Conservation (phyloP, 2,113 vertebrate genomes). For the Oryzias melastigma region DNA sequence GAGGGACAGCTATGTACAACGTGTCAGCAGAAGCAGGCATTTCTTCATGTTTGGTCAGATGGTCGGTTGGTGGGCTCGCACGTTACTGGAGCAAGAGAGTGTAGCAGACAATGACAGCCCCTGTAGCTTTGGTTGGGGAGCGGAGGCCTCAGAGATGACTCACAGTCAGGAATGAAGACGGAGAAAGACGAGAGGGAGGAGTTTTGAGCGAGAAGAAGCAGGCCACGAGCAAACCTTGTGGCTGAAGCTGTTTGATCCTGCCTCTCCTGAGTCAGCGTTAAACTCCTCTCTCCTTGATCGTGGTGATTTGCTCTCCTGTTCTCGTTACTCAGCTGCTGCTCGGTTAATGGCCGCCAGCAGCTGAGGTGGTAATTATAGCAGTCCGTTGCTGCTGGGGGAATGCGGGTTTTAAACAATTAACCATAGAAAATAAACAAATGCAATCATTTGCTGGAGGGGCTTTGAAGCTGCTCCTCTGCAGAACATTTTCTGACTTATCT, state of each 20-base stretch:
- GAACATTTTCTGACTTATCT: constrained; percentile 20
- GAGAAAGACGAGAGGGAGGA: constrained; percentile 11
- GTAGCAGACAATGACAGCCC: constrained; percentile 70
- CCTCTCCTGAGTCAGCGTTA: constrained; percentile 50
- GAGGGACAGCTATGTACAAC: constrained; percentile 59
- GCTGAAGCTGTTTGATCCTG: constrained; percentile 59
- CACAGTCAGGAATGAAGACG: constrained; percentile 65
- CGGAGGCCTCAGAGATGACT: constrained; percentile 71
- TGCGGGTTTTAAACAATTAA: constrained; percentile 43
- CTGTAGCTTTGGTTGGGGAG: constrained; percentile 65
- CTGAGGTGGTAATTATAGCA: constrained; percentile 26
- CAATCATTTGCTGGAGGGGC: neutral
- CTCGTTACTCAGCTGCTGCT: constrained; percentile 13
- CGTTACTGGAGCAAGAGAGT: constrained; percentile 22
- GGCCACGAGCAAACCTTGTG: constrained; percentile 45
- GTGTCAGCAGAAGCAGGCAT: constrained; percentile 34
- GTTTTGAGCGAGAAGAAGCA: constrained; percentile 40
- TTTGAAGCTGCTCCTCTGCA: constrained; percentile 3
- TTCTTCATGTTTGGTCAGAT: neutral
- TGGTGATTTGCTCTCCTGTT: constrained; percentile 29
- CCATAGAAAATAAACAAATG: constrained; percentile 21
- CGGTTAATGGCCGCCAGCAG: constrained; percentile 25
- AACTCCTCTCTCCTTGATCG: constrained; percentile 9
- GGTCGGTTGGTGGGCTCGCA: constrained; percentile 18
- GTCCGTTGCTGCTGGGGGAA: constrained; percentile 19